Conservation (phyloP, 2,113 vertebrate species). For the Cebus imitator region DNA sequence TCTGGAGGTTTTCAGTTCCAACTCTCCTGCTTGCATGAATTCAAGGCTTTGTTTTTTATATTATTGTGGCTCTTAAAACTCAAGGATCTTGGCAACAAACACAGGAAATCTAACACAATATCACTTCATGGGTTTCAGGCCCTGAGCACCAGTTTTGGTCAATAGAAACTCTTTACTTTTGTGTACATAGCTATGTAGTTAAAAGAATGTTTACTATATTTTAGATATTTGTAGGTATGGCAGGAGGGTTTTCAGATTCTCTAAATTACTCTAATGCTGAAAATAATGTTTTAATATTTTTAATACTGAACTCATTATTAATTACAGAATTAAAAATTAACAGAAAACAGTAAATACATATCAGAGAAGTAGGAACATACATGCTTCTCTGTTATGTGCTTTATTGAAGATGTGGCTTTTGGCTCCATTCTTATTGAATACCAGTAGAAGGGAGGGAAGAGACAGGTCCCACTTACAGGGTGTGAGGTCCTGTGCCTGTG, state of each 20-base stretch:
- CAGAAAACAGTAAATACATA: background rate
- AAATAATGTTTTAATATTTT: slow-evolving; percentile 1
- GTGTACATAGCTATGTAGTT: background rate
- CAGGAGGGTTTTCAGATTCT: background rate
- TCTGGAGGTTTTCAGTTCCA: background rate
- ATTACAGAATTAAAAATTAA: background rate
- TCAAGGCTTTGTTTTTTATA: background rate
- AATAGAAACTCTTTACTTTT: background rate
- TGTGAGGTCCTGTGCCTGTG: background rate
- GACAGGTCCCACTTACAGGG: background rate
- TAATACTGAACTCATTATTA: background rate
- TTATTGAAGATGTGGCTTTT: background rate
- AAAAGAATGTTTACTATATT: background rate
- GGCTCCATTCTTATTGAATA: background rate
- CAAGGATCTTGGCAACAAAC: background rate
- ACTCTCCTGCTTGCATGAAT: background rate
- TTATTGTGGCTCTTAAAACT: background rate
- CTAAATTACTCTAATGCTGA: background rate
- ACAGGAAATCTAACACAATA: background rate
- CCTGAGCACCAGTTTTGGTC: background rate
- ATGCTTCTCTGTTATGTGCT: background rate
- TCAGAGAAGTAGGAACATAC: background rate
- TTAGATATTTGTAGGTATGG: background rate
- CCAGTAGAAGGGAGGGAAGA: background rate
- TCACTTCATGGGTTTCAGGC: too few relatives aligned